Base-by-base conservation (phyloP, 2,797 vertebrate genomes). In the Rhinophrynus dorsalis region DNA sequence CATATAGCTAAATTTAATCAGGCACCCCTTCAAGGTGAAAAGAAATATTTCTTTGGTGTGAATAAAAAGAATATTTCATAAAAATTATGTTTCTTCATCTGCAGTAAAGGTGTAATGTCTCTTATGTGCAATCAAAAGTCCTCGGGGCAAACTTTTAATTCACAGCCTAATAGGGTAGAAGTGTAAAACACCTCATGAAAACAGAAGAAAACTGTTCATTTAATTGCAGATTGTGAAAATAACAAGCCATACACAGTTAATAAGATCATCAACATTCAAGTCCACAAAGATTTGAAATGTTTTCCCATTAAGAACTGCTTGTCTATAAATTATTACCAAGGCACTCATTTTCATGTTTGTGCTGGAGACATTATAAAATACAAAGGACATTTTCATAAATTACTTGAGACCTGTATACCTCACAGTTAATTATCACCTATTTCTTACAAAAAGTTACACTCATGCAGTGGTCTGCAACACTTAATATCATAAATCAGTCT, bases 241-340 rank as follows among this genome's bases (percentile, higher is more conserved):
- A 88, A 90, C 84, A 84, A 88, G 82, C 88, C 88, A 89, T 86
- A 89, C 88, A 86, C 82, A 83, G 84, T 86, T 90, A 90, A 90
- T 89, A 83, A 85, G 85, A 89, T 90, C 86, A 89, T 84, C 83
- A 81, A 66, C 29, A 0, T 85, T 84, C 63, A 60, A 77, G 76
- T 83, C 84, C 83, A 81, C 85, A 90, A 89, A 87, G 86, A 88
- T 89, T 89, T 87, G 84, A 89, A 88, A 89, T 89, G 86, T 89
- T 90, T 87, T 85, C 69, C 76, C 82, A 89, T 89, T 87, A 90
- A 83, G 81, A 84, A 85, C 75, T 86, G 82, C 83, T 88, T 89
- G 86, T 85, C 84, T 86, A 77, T 81, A 86, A 89, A 89, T 89
- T 87, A 91, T 87, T 87, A 80, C 80, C 78, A 73, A 78, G 83